Evolutionary conservation across 2,113 vertebrate species (phyloP).

Genomic region (Cariama cristata): DNA sequence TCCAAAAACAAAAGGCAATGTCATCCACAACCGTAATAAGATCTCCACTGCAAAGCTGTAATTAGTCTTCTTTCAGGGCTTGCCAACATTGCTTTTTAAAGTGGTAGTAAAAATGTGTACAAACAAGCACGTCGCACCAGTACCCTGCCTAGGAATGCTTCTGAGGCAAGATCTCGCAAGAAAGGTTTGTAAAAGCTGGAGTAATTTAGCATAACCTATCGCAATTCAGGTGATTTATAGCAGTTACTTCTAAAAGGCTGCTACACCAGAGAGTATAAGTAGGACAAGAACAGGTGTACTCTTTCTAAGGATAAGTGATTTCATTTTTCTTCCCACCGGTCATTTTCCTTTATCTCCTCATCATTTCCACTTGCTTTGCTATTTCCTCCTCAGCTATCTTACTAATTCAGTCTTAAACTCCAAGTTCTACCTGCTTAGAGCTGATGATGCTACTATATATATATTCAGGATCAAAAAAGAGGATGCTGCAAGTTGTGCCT

Average conservation of each 20-base stretch:
- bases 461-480: neutral
- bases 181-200: neutral
- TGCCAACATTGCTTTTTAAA: conserved; percentile 52
- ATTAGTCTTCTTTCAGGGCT: conserved; percentile 51
- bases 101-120: neutral
- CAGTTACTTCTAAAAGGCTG: neutral
- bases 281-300: neutral
- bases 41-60: conserved; percentile 38
- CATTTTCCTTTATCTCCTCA: neutral
- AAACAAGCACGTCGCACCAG: conserved; percentile 6
- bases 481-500: neutral
- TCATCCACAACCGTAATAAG: conserved; percentile 51
- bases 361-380: neutral
- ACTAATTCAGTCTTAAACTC: neutral
- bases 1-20: conserved; percentile 60
- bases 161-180: neutral
- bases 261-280: neutral
- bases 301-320: conserved; percentile 11
- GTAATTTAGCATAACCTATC: neutral
- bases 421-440: neutral
- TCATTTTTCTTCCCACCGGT: conserved; percentile 7
- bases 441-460: neutral
- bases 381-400: neutral
- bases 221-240: neutral
- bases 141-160: neutral